Base-by-base conservation (phyloP, 2,888 invertebrate genomes). In the Phrixothrix hirtus region DNA sequence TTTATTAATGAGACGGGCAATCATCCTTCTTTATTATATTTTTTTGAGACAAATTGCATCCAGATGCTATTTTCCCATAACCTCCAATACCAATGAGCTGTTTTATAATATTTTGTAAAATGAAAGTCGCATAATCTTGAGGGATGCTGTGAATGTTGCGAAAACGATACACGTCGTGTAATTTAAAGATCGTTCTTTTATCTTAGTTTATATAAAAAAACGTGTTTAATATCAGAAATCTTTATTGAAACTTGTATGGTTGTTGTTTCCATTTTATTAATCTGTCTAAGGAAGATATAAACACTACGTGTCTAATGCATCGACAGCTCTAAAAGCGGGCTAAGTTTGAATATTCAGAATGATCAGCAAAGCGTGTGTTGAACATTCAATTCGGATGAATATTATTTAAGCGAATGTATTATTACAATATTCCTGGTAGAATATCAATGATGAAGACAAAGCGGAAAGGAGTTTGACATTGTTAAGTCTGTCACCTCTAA, bases 381-480 rank as follows among this genome's bases (percentile, higher is more conserved):
- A 35, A 16, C 34, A 36, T 36, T 37, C 30, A 12, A 27, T 27
- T 36, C 32, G 27, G 31, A 10, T 45, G 36, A 37, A 26, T 46
- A 37, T 31, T 31, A 46, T 46, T 46, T 38, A 34, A 38, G 31
- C 30, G 15, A 36, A 29, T 27, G 45, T 36, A 36, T 35, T 43
- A 44, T 50, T 36, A 50, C 32, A 48, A 48, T 51, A 51, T 51
- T 44, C 44, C 25, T 16, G 12, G 36, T 31, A 43, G 42, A 49
- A 42, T 35, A 44, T 37, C 46, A 29, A 30, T 32, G 44, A 37
- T 15, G 27, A 31, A 51, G 45, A 44, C 44, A 51, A 51, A 51
- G 51, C 44, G 26, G 21, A 42, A 49, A 43, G 42, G 36, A 51
- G 51, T 38, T 51, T 51, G 51, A 39, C 51, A 39, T 51, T 51